A percentile compares a stretch with the other conserved stretches of the same genome.
Evolutionary conservation across 1,140 invertebrate species (phyloP).

Genomic region (Drosophila nigrodunni): DNA sequence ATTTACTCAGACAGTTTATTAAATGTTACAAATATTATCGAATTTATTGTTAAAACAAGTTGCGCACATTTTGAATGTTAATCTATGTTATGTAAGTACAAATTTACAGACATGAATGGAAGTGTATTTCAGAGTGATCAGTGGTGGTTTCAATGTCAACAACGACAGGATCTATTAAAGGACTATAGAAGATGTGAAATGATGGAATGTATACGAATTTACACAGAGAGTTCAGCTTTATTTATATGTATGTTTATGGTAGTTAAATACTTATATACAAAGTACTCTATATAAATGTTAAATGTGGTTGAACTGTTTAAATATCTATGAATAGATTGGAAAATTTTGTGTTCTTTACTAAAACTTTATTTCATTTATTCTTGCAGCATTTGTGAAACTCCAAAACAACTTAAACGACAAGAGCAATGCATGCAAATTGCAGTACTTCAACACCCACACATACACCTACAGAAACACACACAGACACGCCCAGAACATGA

Average conservation of each 20-base stretch:
- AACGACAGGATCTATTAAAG: conserved; percentile 18
- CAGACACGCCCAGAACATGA: conserved; percentile 14
- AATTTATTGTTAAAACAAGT: conserved; percentile 59
- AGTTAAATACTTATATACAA: conserved; percentile 15
- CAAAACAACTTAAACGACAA: conserved; percentile 58
- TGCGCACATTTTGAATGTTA: conserved; percentile 37
- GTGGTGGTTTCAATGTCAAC: conserved; percentile 51
- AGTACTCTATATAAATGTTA: conserved; percentile 40
- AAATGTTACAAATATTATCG: conserved; percentile 48
- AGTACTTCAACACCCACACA: conserved; percentile 51
- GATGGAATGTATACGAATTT: conserved; percentile 68
- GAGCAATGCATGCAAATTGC: conserved; percentile 73
- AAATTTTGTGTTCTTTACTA: conserved; percentile 38
- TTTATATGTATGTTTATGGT: conserved; percentile 50
- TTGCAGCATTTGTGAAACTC: conserved; percentile 76
- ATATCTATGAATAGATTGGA: background rate
- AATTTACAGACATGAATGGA: conserved; percentile 9
- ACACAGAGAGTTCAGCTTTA: conserved; percentile 46
- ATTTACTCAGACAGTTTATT: conserved; percentile 37
- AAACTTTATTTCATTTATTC: conserved; percentile 47
- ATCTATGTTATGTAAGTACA: conserved; percentile 5
- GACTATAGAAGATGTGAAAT: conserved; percentile 42
- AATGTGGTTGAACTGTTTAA: conserved; percentile 20
- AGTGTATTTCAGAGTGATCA: background rate
- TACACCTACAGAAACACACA: conserved; percentile 6